These are phyloP conservation scores for Cataglyphis livida DNA, from an alignment of 2,888 invertebrate species.

Conservation along the genomic window DNA sequence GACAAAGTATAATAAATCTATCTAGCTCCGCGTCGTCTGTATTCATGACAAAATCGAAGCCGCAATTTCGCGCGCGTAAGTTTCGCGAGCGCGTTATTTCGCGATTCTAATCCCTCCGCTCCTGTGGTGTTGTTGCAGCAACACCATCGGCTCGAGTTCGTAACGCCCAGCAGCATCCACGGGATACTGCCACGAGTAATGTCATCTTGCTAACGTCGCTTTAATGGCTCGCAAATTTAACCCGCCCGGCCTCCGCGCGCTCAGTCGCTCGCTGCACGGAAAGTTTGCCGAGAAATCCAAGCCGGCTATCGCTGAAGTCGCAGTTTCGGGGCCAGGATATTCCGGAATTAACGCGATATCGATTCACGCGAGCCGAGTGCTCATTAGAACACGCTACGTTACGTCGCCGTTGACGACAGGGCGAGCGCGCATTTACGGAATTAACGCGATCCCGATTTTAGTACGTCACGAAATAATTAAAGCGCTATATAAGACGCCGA, in stretches of 20 bases:
- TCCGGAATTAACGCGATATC: conserved; percentile 66
- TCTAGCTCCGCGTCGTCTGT: background rate
- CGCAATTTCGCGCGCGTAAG: conserved; percentile 36
- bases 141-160: conserved; percentile 25
- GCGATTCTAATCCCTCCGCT: conserved; percentile 29
- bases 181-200: conserved; percentile 42
- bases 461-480: conserved; percentile 39
- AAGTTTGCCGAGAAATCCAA: conserved; percentile 70
- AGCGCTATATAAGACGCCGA: conserved; percentile 27
- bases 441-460: conserved; percentile 45
- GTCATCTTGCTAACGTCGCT: conserved; percentile 65
- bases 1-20: conserved; percentile 21
- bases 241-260: conserved; percentile 32
- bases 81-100: conserved; percentile 48
- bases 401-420: conserved; percentile 13
- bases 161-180: conserved; percentile 36
- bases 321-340: conserved; percentile 54
- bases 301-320: conserved; percentile 47
- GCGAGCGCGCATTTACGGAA: conserved; percentile 34
- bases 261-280: conserved; percentile 41
- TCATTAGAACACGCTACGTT: conserved; percentile 55
- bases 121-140: conserved; percentile 20
- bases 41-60: conserved; percentile 32
- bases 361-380: conserved; percentile 59
- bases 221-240: conserved; percentile 74